Conservation (phyloP, 2,888 invertebrate species). For the Acanthopleura granulata region DNA sequence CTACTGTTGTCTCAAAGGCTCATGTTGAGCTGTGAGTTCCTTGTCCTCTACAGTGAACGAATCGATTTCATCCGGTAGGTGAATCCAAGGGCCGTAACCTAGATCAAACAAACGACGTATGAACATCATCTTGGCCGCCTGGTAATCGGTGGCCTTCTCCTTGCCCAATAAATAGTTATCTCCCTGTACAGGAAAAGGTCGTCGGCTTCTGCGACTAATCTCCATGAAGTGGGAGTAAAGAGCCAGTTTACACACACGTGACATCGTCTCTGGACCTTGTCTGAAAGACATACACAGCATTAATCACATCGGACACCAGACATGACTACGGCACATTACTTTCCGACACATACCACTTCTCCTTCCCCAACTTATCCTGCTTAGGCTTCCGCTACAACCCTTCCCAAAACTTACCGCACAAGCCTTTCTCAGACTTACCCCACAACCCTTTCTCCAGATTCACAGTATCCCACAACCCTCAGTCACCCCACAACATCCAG, state of each 20-base stretch:
- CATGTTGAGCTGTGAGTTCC: too few species aligned
- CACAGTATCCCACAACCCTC: too few species aligned
- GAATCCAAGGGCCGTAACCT: conserved; percentile 5
- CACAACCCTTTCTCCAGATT: too few species aligned
- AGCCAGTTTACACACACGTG: background rate
- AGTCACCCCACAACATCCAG: too few species aligned
- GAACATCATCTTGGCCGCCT: background rate
- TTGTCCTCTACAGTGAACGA: background rate
- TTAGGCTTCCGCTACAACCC: too few species aligned
- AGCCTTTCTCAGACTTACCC: too few species aligned
- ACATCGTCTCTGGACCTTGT: conserved; percentile 14
- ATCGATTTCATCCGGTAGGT: background rate
- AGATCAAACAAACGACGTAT: background rate
- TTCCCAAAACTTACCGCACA: too few species aligned
- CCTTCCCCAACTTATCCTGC: too few species aligned
- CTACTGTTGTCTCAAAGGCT: too few species aligned
- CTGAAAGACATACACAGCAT: background rate
- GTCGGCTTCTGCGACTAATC: background rate
- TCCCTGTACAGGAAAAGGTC: background rate
- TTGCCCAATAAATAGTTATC: background rate
- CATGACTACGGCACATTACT: too few species aligned
- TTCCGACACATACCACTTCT: too few species aligned
- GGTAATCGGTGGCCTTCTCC: background rate
- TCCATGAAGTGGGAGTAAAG: background rate
- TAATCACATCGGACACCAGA: background rate